Evolutionary conservation across 2,888 invertebrate genomes (phyloP).

Genomic region (Eulithis prunata): DNA sequence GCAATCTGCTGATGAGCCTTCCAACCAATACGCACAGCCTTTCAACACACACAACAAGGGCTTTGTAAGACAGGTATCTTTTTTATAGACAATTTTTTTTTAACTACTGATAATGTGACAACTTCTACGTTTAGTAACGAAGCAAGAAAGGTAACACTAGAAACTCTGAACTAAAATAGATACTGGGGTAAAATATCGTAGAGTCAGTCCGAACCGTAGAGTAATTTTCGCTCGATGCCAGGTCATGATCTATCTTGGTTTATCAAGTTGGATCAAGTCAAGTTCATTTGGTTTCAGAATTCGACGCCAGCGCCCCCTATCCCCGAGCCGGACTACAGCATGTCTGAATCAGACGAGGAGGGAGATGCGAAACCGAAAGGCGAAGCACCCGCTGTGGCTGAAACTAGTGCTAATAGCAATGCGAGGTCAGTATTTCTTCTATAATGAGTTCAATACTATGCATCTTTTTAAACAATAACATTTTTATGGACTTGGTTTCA

Average conservation of each 20-base stretch:
- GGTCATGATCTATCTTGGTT: too few species aligned
- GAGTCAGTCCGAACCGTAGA: too few species aligned
- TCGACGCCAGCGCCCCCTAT: conserved; percentile 89
- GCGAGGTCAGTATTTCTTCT: conserved; percentile 76
- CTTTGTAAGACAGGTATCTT: conserved; percentile 66
- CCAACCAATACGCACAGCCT: conserved; percentile 77
- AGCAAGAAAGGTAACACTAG: too few species aligned
- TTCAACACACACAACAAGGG: conserved; percentile 66
- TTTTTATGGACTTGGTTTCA: too few species aligned
- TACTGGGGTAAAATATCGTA: too few species aligned
- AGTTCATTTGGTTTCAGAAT: conserved; percentile 57
- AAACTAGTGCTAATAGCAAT: conserved; percentile 91
- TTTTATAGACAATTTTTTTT: neutral
- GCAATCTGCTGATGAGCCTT: conserved; percentile 68
- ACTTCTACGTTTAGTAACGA: too few species aligned
- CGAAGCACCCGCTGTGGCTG: conserved; percentile 81
- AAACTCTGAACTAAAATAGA: too few species aligned
- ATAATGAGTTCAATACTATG: too few species aligned
- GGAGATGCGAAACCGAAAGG: conserved; percentile 84
- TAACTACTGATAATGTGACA: too few species aligned
- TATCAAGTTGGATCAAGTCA: too few species aligned
- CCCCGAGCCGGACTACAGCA: conserved; percentile 95
- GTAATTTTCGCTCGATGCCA: too few species aligned
- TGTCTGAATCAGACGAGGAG: conserved; percentile 93
- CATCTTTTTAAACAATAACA: too few species aligned